Base-by-base conservation (phyloP, 2,888 invertebrate species). In the Flabesymbios commensalis region DNA sequence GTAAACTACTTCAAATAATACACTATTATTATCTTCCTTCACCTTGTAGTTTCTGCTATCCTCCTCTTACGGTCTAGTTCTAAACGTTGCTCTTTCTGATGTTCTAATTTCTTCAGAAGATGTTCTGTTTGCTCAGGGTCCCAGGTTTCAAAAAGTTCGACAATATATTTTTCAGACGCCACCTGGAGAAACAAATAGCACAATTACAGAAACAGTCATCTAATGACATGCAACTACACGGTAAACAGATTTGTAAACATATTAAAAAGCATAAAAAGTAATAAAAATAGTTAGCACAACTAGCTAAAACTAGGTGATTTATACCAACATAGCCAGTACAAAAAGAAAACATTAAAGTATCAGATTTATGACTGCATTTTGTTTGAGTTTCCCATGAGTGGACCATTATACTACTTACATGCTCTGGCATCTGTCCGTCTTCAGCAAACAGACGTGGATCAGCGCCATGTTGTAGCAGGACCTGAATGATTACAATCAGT, bases 371-470 rank as follows among this genome's bases (percentile, higher is more conserved):
- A 14, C n/a, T 36, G 10, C 39, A 10, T 36, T 10, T 14, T 36
- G 39, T 36, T 10, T 14, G 10, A n/a, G 10, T 36, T 14, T 36
- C 39, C 39, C n/a, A 36, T 36, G n/a, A 36, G 39, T 14, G 39
- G 10, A 10, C 14, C 14, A 17, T 10, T 45, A 7, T 17, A n/a
- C n/a, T 1, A 61, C 65, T 51, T 61, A 81, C 81, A 72, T 80
- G 76, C 61, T 71, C 72, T 28, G 81, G 79, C 39, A 74, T 78
- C 57, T 80, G 80, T 41, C 77, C 78, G 68, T 82, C 82, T 47
- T 74, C 72, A 3, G 80, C 81, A 70, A 77, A 80, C 2, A 78
- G 61, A 58, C 81, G 72, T n/a, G 81, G 82, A 69, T 82, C 82
- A 59, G 79, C 81, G 33, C 82, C 81, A 73, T 77, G 73, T 61